Base-by-base conservation (phyloP, 2,797 vertebrate species). In the Kryptopterus vitreolus region DNA sequence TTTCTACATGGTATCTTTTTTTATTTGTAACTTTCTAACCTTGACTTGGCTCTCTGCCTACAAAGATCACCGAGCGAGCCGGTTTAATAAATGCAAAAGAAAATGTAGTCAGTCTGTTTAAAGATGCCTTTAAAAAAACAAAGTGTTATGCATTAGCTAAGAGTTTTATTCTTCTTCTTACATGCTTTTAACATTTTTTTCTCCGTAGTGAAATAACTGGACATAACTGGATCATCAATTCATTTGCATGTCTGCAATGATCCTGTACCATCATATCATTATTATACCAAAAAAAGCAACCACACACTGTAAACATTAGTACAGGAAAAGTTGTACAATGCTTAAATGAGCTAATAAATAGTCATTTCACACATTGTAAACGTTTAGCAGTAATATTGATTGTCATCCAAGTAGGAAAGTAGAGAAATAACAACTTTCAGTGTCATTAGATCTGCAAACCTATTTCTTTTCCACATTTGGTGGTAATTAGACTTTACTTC, bases 71-170 rank as follows among this genome's bases (percentile, higher is more conserved):
- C 13, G 13, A 18, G 50, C 13, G 13, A 18, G 50, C 69, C 55
- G 53, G 50, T 50, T 50, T 50, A 70, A 70, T 70, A 10, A 70
- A 70, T 70, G 46, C 68, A 70, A 46, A 8, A 70, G 48, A 33
- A 72, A 55, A 53, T 22, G 29, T 33, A 33, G 48, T 69, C 24
- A 29, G 24, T 31, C 16, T 33, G 29, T 18, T 0, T 13, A 2
- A 52, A 52, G 16, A 22, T 20, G 43, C 29, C 11, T 50, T 15
- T 29, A 59, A 16, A 61, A 61, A 46, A 13, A 48, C 13, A 43
- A 65, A 65, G 1, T 20, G 46, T 6, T 31, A 71, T 22, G 50
- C 6, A 13, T 15, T 24, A 48, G 15, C 12, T 48, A 9, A 16
- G 7, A 26, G n/a, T 26, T 71, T 71, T 20, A 48, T 52, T 26